Evolutionary conservation across 2,888 invertebrate genomes (phyloP).

Genomic region (Volucella bombylans): DNA sequence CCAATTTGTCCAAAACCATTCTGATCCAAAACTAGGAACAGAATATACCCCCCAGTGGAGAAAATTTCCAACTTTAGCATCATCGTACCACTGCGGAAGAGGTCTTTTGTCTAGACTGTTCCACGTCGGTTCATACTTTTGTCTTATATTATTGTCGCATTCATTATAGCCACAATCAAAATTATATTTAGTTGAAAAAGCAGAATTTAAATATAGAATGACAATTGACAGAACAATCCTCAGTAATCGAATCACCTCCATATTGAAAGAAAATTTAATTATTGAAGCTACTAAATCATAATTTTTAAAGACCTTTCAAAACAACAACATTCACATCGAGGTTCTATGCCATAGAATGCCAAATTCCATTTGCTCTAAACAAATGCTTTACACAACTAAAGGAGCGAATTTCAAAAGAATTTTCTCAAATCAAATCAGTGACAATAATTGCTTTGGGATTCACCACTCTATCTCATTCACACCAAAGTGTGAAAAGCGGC

Average conservation of each 20-base stretch:
- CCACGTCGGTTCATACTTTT: slow-evolving; percentile 89
- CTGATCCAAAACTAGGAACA: slow-evolving; percentile 92
- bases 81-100: slow-evolving; percentile 93
- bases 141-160: slow-evolving; percentile 61
- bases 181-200: slow-evolving; percentile 29
- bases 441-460: too few species aligned
- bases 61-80: slow-evolving; percentile 94
- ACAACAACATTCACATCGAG: not conserved
- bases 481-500: too few species aligned
- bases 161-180: slow-evolving; percentile 15
- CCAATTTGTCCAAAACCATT: slow-evolving; percentile 97
- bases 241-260: slow-evolving; percentile 38
- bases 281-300: slow-evolving; percentile 58
- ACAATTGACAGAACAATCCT: slow-evolving; percentile 2
- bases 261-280: slow-evolving; percentile 32
- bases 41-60: slow-evolving; percentile 97
- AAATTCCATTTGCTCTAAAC: too few species aligned
- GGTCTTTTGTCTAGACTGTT: slow-evolving; percentile 91
- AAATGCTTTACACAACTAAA: too few species aligned
- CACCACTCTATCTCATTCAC: too few species aligned
- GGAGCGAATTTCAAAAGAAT: too few species aligned
- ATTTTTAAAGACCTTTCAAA: slow-evolving; percentile 22
- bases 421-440: too few species aligned
- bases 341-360: not conserved
- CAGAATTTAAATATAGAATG: slow-evolving; percentile 4